Percentiles rank a stretch among this genome's conserved stretches.
Evolutionary conservation across 1,140 invertebrate species (phyloP).

Genomic region (Acromyrmex charruanus): DNA sequence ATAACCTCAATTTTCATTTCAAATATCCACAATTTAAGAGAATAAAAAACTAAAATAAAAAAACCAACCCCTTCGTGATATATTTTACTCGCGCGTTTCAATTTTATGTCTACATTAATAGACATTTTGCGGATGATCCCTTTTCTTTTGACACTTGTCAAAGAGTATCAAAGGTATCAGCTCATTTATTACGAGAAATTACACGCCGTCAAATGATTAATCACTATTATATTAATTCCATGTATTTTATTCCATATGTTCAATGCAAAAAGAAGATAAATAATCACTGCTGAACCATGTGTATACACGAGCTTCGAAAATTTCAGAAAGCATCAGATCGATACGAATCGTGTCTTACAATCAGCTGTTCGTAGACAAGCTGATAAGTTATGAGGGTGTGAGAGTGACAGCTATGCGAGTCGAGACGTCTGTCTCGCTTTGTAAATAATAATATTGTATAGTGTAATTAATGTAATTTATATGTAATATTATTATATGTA

Average conservation of each 20-base stretch:
- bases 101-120: constrained; percentile 90
- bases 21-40: neutral
- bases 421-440: no score
- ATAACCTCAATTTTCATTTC: constrained; percentile 60
- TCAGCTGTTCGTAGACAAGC: constrained; percentile 12
- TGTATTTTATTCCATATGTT: neutral
- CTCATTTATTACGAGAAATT: neutral
- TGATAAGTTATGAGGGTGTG: no score
- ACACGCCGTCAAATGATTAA: neutral
- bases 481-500: no score
- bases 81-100: constrained; percentile 94
- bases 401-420: no score
- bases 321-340: neutral
- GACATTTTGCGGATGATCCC: constrained; percentile 86
- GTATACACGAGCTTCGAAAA: neutral
- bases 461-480: no score
- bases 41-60: constrained; percentile 67
- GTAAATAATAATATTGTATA: no score
- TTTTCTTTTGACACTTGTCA: neutral
- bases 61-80: constrained; percentile 93
- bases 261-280: neutral
- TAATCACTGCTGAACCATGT: neutral
- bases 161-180: neutral
- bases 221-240: neutral
- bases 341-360: neutral